Evolutionary conservation across 92 coral and sea anemone genomes (phyloP).

Genomic region (Meandrina meandrites): DNA sequence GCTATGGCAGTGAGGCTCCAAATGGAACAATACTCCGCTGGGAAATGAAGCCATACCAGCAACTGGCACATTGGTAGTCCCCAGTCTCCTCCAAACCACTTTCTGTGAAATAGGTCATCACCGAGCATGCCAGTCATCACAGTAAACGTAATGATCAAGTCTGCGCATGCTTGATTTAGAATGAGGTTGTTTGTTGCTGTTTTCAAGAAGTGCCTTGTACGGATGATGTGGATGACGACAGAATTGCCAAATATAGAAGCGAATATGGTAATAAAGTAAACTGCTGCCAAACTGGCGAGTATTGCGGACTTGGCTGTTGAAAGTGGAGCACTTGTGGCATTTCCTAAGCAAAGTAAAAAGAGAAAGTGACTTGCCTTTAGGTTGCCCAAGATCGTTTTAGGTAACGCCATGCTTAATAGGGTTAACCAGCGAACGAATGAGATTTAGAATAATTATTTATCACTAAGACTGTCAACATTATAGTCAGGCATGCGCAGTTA

Average conservation of each 20-base stretch:
- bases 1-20: conserved; percentile 37
- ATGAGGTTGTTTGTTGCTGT: conserved; percentile 15
- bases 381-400: neutral
- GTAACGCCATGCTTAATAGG: neutral
- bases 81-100: conserved; percentile 29
- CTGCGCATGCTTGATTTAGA: conserved; percentile 34
- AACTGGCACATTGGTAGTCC: neutral
- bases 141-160: conserved; percentile 13
- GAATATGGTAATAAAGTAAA: neutral
- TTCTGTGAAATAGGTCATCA: neutral
- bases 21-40: conserved; percentile 11
- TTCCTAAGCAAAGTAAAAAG: neutral
- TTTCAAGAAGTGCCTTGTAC: conserved; percentile 17
- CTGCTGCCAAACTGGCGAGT: neutral
- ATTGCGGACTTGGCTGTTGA: neutral
- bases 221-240: conserved; percentile 19
- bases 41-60: neutral
- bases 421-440: no score
- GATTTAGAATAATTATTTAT: no score
- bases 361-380: neutral
- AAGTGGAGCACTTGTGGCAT: neutral
- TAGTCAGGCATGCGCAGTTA: no score
- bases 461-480: no score
- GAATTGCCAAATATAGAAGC: conserved; percentile 26
- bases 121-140: neutral